phyloP scores from a whole-genome alignment of 2,113 vertebrate species.

The Petroica traversi region DNA sequence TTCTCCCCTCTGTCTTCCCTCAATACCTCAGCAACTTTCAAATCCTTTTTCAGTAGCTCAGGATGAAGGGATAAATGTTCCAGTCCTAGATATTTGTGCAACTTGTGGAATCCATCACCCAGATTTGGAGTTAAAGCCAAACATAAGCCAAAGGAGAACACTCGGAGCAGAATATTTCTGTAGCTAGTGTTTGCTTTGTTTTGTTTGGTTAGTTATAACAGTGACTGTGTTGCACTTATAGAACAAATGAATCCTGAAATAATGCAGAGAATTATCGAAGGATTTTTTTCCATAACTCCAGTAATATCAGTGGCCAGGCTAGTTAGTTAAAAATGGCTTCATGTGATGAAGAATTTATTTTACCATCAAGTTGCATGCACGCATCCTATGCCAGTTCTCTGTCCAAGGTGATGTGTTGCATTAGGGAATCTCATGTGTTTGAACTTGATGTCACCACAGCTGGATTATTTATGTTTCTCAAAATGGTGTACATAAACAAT shows the following conservation, averaged over 20 bases:
- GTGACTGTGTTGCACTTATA: background rate
- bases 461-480: background rate
- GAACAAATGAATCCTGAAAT: background rate
- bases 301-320: background rate
- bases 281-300: background rate
- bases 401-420: background rate
- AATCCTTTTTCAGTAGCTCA: background rate
- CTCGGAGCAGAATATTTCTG: background rate
- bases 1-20: background rate
- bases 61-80: background rate
- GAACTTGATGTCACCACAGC: background rate
- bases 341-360: background rate
- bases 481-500: background rate
- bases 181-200: background rate
- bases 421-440: background rate
- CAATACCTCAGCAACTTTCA: background rate
- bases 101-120: background rate
- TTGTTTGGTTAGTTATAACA: background rate
- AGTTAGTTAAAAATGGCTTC: background rate
- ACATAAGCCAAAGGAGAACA: background rate
- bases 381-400: rapidly evolving
- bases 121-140: background rate
- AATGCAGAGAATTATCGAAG: background rate
- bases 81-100: background rate
- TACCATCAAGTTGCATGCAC: background rate